Evolutionary conservation across 1,140 invertebrate species (phyloP).

Genomic region (Cydia splendana): DNA sequence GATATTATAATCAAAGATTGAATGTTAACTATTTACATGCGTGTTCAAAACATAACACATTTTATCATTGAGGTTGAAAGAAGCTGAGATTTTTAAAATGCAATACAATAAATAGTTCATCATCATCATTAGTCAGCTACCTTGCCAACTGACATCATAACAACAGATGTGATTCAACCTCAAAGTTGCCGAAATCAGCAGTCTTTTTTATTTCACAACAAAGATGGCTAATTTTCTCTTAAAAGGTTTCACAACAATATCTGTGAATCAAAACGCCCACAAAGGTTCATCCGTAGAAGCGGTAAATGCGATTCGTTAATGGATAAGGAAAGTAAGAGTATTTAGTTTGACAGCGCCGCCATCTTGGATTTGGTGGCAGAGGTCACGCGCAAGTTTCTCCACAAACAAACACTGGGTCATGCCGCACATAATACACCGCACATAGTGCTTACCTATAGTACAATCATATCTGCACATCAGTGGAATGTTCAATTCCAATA

Average conservation of each 20-base stretch:
- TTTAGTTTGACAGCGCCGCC: conserved; percentile 64
- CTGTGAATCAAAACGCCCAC: conserved; percentile 37
- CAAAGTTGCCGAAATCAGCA: conserved; percentile 32
- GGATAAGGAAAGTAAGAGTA: conserved; percentile 59
- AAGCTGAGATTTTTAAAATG: neutral
- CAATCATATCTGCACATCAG: neutral
- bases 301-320: conserved; percentile 48
- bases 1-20: neutral
- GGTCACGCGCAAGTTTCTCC: conserved; percentile 64
- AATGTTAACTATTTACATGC: neutral
- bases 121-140: neutral
- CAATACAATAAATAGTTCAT: neutral
- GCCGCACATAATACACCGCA: conserved; percentile 52
- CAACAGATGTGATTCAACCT: conserved; percentile 11
- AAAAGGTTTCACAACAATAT: conserved; percentile 47
- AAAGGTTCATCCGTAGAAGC: conserved; percentile 42
- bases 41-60: neutral
- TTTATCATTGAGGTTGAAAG: neutral
- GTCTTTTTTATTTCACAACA: conserved; percentile 36
- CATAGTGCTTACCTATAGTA: neutral
- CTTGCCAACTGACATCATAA: neutral
- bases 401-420: conserved; percentile 56
- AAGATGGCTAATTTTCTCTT: conserved; percentile 41
- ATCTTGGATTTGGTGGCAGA: conserved; percentile 68
- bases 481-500: neutral